Conservation (phyloP, 2,113 vertebrate genomes). For the Alligator mississippiensis region DNA sequence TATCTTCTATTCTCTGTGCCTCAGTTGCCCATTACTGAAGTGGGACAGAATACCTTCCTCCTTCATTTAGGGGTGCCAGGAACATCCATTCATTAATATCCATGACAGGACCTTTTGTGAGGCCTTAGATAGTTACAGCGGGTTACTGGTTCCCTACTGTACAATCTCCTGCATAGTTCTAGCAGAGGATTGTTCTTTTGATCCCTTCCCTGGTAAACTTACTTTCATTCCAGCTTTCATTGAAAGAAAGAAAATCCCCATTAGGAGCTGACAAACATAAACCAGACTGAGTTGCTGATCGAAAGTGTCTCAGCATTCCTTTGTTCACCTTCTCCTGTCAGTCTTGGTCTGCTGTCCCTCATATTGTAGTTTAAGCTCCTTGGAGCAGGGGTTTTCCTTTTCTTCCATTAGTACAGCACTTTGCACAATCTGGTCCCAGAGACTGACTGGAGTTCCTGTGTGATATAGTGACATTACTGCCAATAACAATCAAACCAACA, state of each 20-base stretch:
- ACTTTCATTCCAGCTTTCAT: background rate
- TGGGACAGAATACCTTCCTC: background rate
- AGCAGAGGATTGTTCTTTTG: background rate
- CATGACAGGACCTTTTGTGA: background rate
- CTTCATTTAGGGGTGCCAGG: background rate
- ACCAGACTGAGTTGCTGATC: background rate
- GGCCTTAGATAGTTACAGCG: background rate
- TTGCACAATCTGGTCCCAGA: background rate
- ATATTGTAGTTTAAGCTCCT: background rate
- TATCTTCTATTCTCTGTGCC: background rate
- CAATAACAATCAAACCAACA: background rate
- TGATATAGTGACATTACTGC: background rate
- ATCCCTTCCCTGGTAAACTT: background rate
- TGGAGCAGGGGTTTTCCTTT: background rate
- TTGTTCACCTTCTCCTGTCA: background rate
- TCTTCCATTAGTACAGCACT: background rate
- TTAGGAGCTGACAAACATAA: background rate
- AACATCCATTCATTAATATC: background rate
- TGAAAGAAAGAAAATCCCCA: background rate
- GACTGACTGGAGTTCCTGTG: background rate
- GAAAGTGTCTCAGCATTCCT: background rate
- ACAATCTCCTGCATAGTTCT: background rate
- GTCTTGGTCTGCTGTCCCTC: background rate
- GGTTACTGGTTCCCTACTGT: background rate
- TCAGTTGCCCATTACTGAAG: background rate